Evolutionary conservation across 1,140 invertebrate species (phyloP), one percentile per base, ranked within the genome.

Genomic region (Leptopilina clavipes): DNA sequence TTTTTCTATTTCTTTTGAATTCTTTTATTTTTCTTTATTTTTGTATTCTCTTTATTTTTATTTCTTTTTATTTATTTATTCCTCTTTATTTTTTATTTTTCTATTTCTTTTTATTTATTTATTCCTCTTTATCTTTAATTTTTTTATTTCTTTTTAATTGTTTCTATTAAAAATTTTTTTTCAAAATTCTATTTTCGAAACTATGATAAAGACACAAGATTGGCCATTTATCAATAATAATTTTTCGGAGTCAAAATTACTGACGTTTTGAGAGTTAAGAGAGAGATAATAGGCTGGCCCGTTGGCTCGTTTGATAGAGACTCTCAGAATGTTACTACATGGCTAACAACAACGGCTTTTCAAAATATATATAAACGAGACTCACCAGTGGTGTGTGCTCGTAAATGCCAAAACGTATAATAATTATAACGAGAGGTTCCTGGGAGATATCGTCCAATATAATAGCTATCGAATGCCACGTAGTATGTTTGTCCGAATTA

Each of bases 361-460:
- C 70, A 80, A 70, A 82, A 31, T 31, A 31, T 31, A 31, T 82
- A 74, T 76, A 83, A 83, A 82, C 77, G 77, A 75, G 74, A 25
- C 70, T 78, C 72, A 31, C 25, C 5, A 71, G 71, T 76, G 71
- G 31, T n/a, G 37, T 31, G 73, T 54, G 85, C 81, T 89, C 88
- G 87, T 89, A 89, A 89, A 89, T 84, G 87, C 85, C 86, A 88
- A 89, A 85, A 84, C 86, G 84, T 86, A 84, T 82, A 80, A 82
- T 82, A 76, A 88, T 89, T 88, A 88, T 88, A 88, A 89, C 84
- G 85, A 88, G 84, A 84, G 73, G 84, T 76, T 83, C 77, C 79
- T 76, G 82, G 79, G 76, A 82, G 76, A 82, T 86, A 86, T 85
- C 84, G 80, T 86, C 74, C 74, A 78, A 78, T 78, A 76, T 79